Evolutionary conservation across 2,113 vertebrate genomes (phyloP).

Genomic region (Peromyscus leucopus): DNA sequence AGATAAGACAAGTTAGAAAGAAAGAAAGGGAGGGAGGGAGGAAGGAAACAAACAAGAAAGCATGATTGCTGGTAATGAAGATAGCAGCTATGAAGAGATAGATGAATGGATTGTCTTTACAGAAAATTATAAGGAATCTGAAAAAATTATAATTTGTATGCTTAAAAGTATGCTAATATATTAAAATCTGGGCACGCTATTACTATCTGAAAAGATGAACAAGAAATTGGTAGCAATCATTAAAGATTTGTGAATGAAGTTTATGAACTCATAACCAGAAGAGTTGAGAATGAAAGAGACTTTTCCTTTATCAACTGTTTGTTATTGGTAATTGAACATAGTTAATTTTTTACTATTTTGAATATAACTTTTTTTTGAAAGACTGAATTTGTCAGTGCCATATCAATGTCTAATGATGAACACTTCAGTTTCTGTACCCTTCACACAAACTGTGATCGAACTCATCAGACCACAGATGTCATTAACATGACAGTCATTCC

Average conservation of each 20-base stretch:
- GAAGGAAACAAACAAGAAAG: background rate
- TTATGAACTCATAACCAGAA: constrained; percentile 27
- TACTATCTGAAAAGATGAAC: constrained; percentile 27
- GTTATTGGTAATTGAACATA: constrained; percentile 15
- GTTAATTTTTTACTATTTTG: constrained; percentile 26
- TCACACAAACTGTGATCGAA: background rate
- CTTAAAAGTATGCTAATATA: constrained; percentile 27
- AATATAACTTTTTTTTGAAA: constrained; percentile 20
- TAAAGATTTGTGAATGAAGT: background rate
- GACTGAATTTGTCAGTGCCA: background rate
- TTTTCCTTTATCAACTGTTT: constrained; percentile 47
- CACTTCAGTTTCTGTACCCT: background rate
- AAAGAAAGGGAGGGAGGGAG: background rate
- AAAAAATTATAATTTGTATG: constrained; percentile 37
- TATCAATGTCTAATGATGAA: constrained; percentile 48
- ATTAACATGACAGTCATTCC: constrained; percentile 31
- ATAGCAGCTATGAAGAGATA: constrained; percentile 15
- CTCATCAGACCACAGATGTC: background rate
- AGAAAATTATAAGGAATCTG: constrained; percentile 50
- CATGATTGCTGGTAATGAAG: constrained; percentile 27
- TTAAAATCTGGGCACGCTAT: constrained; percentile 15
- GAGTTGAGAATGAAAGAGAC: background rate
- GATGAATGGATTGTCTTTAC: constrained; percentile 34
- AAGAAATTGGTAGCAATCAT: constrained; percentile 45
- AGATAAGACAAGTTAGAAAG: constrained; percentile 53